These are phyloP conservation scores for Pedicia rivosa DNA, from an alignment of 2,888 invertebrate species.

Conservation along the genomic window DNA sequence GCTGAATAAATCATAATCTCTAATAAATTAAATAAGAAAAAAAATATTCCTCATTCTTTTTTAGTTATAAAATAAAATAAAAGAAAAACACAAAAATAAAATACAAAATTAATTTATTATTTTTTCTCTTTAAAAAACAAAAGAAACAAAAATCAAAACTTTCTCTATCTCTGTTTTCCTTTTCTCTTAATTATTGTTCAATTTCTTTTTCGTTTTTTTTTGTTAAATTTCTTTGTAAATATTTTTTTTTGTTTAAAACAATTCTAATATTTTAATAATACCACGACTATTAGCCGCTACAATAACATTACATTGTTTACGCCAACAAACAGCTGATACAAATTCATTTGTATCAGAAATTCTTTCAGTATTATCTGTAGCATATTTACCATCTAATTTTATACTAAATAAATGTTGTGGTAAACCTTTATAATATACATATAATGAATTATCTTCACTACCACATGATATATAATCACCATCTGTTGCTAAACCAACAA, in stretches of 20 bases:
- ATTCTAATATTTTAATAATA: constrained; percentile 72
- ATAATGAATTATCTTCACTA: constrained; percentile 86
- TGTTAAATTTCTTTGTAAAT: neutral
- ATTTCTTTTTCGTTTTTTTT: neutral
- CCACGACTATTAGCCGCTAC: constrained; percentile 92
- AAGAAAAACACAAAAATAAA: too few relatives aligned
- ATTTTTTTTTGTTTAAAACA: constrained; percentile 36
- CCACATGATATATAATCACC: constrained; percentile 88
- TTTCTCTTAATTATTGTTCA: too few relatives aligned
- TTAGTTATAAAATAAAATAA: too few relatives aligned
- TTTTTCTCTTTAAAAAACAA: too few relatives aligned
- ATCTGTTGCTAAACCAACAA: constrained; percentile 85
- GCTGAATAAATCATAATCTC: too few relatives aligned
- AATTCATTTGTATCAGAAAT: constrained; percentile 70
- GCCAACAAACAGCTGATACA: constrained; percentile 92
- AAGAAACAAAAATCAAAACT: too few relatives aligned
- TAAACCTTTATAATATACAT: constrained; percentile 80
- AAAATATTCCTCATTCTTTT: too few relatives aligned
- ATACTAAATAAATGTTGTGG: constrained; percentile 74
- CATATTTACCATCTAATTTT: constrained; percentile 48
- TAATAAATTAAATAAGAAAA: too few relatives aligned
- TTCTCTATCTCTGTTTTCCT: too few relatives aligned
- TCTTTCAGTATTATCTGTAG: constrained; percentile 10
- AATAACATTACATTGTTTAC: constrained; percentile 66
- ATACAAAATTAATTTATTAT: too few relatives aligned